These are phyloP conservation scores for Hyperoplus immaculatus DNA, from an alignment of 2,797 vertebrate species.

Conservation along the genomic window DNA sequence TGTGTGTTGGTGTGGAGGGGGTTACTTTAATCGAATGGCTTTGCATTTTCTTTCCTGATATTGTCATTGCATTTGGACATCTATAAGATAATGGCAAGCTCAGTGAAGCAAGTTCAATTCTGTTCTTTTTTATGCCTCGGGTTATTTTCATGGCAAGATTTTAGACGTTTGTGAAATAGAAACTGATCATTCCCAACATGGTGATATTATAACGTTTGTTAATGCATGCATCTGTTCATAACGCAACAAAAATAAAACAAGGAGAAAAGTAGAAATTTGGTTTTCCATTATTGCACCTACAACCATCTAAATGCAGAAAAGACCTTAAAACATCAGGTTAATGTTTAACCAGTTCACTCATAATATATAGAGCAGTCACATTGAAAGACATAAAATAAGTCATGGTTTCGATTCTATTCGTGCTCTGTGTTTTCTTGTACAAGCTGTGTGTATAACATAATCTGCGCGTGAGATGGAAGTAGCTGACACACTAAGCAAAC, in stretches of 20 bases:
- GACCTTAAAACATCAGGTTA: background rate
- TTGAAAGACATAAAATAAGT: background rate
- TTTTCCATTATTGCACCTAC: background rate
- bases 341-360: background rate
- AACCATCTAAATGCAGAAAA: background rate
- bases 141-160: slow-evolving; percentile 26
- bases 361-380: background rate
- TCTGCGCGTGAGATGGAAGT: background rate
- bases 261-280: background rate
- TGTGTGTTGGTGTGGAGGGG: too few species aligned
- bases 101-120: slow-evolving; percentile 22
- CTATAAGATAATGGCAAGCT: slow-evolving; percentile 23
- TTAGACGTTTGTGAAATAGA: slow-evolving; percentile 19
- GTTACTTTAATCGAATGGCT: background rate
- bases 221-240: slow-evolving; percentile 12
- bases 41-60: slow-evolving; percentile 10
- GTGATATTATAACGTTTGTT: background rate
- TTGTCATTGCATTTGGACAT: slow-evolving; percentile 30
- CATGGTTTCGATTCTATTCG: background rate
- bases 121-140: slow-evolving; percentile 1
- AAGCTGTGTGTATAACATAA: background rate
- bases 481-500: background rate
- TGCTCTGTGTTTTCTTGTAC: background rate
- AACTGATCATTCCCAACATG: background rate
- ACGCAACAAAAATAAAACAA: background rate